Base-by-base conservation (phyloP, 2,113 vertebrate genomes). In the Malurus alboscapulatus region DNA sequence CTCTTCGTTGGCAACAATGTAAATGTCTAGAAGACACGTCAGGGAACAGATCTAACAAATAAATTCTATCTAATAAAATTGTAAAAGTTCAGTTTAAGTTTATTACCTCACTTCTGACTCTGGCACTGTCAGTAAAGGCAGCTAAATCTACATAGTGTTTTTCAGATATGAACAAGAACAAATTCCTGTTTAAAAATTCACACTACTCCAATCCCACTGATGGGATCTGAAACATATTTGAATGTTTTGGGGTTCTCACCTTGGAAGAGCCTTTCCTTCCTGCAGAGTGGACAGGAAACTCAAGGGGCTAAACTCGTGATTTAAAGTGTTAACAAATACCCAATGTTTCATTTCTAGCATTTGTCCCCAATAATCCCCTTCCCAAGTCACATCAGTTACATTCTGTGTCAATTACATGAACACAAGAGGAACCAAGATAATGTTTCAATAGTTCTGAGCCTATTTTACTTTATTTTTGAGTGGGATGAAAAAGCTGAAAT, bases 1-100 rank as follows among this genome's bases (percentile, higher is more conserved):
- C 19, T 98, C 97, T 94, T 98, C 97, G 84, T 98, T 98, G 44
- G 99, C 99, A 88, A 99, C 99, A 80, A 99, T 98, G 92, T 99
- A 99, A 96, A 99, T 99, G 96, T 99, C 99, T 99, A 83, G 24
- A 96, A 93, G 67, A 93, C 7, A 93, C 1, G 18, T 2, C 72
- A 58, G 4, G 19, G 2, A 32, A 63, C 0, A 12, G 3, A 36
- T 36, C 9, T 21, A n/a, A 72, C 34, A 53, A 50, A 58, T 9
- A 12, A 78, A 79, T 4, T 1, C 1, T 12, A 50, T 22, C 34
- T 82, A 72, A 77, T 3, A 36, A 38, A 61, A 5, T 12, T 9
- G 4, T 50, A 81, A 40, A 54, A 32, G 3, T 7, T 22, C 75
- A 76, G 17, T 3, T 4, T 0, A 25, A 57, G 38, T 34, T 54